phyloP scores from a whole-genome alignment of 2,797 vertebrate species.

The Clarias pachynema region DNA sequence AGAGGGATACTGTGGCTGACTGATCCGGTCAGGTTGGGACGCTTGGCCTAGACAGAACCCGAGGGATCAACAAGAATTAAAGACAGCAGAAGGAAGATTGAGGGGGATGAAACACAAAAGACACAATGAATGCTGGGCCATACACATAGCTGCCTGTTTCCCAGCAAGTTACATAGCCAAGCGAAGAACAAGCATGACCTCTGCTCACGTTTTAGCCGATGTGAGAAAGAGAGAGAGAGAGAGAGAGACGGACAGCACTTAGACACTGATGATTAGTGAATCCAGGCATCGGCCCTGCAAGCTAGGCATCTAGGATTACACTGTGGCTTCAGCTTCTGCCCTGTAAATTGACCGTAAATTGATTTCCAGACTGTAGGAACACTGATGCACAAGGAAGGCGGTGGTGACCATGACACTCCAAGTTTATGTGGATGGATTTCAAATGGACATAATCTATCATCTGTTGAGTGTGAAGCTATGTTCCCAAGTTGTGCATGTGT shows the following conservation, averaged over 20 bases:
- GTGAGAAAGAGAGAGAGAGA: slow-evolving; percentile 6
- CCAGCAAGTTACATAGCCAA: slow-evolving; percentile 22
- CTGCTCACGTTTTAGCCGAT: slow-evolving; percentile 19
- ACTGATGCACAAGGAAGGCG: not conserved
- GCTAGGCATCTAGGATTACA: slow-evolving; percentile 38
- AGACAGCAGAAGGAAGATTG: slow-evolving; percentile 46
- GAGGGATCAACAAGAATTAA: slow-evolving; percentile 52
- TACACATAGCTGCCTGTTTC: not conserved
- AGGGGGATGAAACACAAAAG: slow-evolving; percentile 17
- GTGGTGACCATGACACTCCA: not conserved
- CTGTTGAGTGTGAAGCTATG: slow-evolving; percentile 23
- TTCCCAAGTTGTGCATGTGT: not conserved
- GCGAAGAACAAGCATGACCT: slow-evolving; percentile 30
- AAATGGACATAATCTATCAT: slow-evolving; percentile 3
- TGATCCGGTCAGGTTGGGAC: slow-evolving; percentile 52
- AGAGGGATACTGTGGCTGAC: slow-evolving; percentile 39
- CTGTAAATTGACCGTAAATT: slow-evolving; percentile 39
- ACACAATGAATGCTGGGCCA: not conserved
- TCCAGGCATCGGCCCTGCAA: slow-evolving; percentile 23
- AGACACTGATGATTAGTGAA: slow-evolving; percentile 17
- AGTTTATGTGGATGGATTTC: not conserved
- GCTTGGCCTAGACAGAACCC: slow-evolving; percentile 38
- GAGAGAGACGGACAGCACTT: not conserved
- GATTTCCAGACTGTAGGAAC: slow-evolving; percentile 36
- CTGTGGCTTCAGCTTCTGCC: slow-evolving; percentile 18